Evolutionary conservation across 2,888 invertebrate genomes (phyloP), one percentile per base, ranked within the genome.

Genomic region (Microdon myrmicae): DNA sequence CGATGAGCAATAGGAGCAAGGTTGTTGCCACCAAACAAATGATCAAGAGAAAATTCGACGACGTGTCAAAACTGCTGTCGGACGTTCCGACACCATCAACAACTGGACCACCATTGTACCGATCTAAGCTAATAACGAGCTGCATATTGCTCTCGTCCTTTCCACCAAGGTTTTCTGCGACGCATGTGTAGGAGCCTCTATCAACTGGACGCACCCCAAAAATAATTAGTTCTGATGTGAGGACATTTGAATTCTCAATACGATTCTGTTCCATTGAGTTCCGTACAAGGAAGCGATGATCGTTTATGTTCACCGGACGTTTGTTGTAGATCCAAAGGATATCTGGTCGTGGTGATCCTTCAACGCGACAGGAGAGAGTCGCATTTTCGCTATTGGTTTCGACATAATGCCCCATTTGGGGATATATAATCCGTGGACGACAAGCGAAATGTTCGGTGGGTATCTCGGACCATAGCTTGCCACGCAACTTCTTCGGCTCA

Each of bases 151-250:
- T 85, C 73, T 91, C 90, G 67, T 87, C 89, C 2, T 86, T 85
- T 0, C 94, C 94, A 0, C 90, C 94, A 0, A 86, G 84, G 76
- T 92, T 94, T 72, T 87, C 89, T 0, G 93, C 94, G 2, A 89
- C 84, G 73, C 94, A 95, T 31, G 86, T 82, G 75, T 90, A 91
- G 39, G 87, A 85, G 1, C 90, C 90, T 69, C 86, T 85, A 73
- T 91, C 91, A 8, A 84, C 83, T 5, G 79, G 79, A 1, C 83
- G 81, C 0, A 87, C 83, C 14, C 87, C 84, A 0, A 83, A 79
- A 32, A 91, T 86, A 1, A 89, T 89, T 34, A 92, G 77, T 73
- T 90, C 79, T 0, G 80, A 79, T 22, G 73, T 74, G 13, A 76
- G 67, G 2, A 71, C 34, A 26, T 69, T 68, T 3, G 68, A 34